Conservation (phyloP, 92 coral and sea anemone species). For the Umimayanthus chanpuru region DNA sequence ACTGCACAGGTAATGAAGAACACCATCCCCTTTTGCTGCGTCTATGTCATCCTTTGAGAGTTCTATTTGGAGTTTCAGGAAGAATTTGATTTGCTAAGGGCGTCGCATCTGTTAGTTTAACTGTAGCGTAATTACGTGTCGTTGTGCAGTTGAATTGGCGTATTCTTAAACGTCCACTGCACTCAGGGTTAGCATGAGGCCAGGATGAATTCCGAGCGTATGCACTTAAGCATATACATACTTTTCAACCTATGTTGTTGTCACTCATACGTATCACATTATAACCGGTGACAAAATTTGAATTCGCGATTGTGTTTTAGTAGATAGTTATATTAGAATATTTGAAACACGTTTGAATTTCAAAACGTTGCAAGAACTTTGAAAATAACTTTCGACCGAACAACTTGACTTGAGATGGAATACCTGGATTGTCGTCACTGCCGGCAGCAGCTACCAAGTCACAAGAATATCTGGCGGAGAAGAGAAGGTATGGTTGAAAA, state of each 20-base stretch:
- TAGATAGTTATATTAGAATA: not conserved
- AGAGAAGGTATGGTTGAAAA: not conserved
- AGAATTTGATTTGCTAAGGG: not conserved
- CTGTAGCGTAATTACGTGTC: not conserved
- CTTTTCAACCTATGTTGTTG: not conserved
- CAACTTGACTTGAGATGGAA: not conserved
- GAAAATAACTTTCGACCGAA: not conserved
- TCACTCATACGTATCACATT: not conserved
- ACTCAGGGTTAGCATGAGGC: not conserved
- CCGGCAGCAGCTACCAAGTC: not conserved
- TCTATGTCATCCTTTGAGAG: not conserved
- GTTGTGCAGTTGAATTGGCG: not conserved
- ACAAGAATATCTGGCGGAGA: not conserved
- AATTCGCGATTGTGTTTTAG: not conserved
- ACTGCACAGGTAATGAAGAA: constrained; percentile 36
- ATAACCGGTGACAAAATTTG: not conserved
- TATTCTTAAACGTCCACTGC: not conserved
- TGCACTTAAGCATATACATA: not conserved
- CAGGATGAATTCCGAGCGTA: not conserved
- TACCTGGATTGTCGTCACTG: not conserved
- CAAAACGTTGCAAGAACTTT: not conserved
- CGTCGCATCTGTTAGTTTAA: not conserved
- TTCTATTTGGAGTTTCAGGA: not conserved
- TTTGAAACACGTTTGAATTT: not conserved
- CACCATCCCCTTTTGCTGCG: not conserved